Evolutionary conservation across 2,113 vertebrate genomes (phyloP).

Genomic region (Saccopteryx leptura): DNA sequence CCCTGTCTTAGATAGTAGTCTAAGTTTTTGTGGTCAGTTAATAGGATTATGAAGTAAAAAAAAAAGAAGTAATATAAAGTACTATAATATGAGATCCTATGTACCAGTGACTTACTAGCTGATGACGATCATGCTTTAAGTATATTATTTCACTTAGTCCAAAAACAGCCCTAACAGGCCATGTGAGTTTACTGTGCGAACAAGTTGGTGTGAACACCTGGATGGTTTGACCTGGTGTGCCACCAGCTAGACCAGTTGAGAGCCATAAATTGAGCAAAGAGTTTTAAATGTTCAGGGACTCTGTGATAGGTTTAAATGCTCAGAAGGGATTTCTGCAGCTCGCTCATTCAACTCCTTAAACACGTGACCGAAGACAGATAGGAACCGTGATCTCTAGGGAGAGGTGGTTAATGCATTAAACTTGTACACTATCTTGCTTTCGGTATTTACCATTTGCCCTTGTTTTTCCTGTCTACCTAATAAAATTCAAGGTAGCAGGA

Average conservation of each 20-base stretch:
- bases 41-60: not conserved
- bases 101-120: not conserved
- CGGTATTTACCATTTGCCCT: not conserved
- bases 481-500: constrained; percentile 24
- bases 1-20: not conserved
- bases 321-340: constrained; percentile 81
- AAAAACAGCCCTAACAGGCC: not conserved
- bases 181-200: not conserved
- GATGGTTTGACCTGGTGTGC: constrained; percentile 69
- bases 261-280: constrained; percentile 79
- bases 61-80: not conserved
- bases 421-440: constrained; percentile 8
- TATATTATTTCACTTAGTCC: constrained; percentile 17
- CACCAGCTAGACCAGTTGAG: constrained; percentile 14
- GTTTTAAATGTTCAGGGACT: constrained; percentile 76
- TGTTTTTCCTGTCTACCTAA: not conserved
- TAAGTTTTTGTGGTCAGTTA: constrained; percentile 13
- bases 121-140: not conserved
- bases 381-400: constrained; percentile 64
- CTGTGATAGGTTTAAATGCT: constrained; percentile 76
- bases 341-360: constrained; percentile 85
- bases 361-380: constrained; percentile 79
- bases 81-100: not conserved
- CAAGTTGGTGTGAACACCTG: constrained; percentile 34
- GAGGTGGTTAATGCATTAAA: constrained; percentile 65